A percentile compares a stretch with the other conserved stretches of the same genome.
phyloP scores from a whole-genome alignment of 2,797 vertebrate species.

The Sebastes jordani region DNA sequence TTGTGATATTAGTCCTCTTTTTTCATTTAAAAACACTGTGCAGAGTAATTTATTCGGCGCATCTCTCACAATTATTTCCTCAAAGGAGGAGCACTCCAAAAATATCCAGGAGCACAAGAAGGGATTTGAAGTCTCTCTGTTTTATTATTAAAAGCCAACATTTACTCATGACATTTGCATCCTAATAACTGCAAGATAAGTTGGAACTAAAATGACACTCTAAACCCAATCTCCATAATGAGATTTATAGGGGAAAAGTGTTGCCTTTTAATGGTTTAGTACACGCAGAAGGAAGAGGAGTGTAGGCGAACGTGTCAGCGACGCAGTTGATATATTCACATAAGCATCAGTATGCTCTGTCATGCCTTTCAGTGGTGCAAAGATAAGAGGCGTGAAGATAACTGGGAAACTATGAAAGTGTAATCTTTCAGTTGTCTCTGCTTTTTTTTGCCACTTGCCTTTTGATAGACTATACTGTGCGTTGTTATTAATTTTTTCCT shows the following conservation, averaged over 20 bases:
- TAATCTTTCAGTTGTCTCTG: slow-evolving; percentile 60
- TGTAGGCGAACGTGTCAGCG: slow-evolving; percentile 61
- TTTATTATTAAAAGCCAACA: slow-evolving; percentile 79
- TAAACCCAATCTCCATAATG: slow-evolving; percentile 70
- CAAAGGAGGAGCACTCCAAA: slow-evolving; percentile 66
- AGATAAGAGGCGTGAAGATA: slow-evolving; percentile 61
- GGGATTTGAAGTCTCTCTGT: slow-evolving; percentile 65
- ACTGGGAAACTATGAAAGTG: slow-evolving; percentile 50
- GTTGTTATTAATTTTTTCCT: slow-evolving; percentile 44
- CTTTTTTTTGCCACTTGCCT: slow-evolving; percentile 23
- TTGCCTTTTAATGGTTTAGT: slow-evolving; percentile 64
- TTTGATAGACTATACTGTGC: slow-evolving; percentile 47
- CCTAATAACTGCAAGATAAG: slow-evolving; percentile 72
- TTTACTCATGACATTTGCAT: slow-evolving; percentile 75
- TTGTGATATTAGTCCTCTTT: slow-evolving; percentile 9
- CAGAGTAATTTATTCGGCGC: slow-evolving; percentile 62
- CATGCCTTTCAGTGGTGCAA: slow-evolving; percentile 52
- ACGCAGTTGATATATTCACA: slow-evolving; percentile 62
- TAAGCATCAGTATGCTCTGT: slow-evolving; percentile 65
- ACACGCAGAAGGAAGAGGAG: slow-evolving; percentile 42
- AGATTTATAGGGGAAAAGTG: slow-evolving; percentile 63
- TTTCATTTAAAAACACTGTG: slow-evolving; percentile 22
- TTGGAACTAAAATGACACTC: slow-evolving; percentile 67
- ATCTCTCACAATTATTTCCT: slow-evolving; percentile 65
- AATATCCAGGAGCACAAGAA: slow-evolving; percentile 69